Conservation (phyloP, 2,113 vertebrate species). For the Herpetotheres cachinnans region DNA sequence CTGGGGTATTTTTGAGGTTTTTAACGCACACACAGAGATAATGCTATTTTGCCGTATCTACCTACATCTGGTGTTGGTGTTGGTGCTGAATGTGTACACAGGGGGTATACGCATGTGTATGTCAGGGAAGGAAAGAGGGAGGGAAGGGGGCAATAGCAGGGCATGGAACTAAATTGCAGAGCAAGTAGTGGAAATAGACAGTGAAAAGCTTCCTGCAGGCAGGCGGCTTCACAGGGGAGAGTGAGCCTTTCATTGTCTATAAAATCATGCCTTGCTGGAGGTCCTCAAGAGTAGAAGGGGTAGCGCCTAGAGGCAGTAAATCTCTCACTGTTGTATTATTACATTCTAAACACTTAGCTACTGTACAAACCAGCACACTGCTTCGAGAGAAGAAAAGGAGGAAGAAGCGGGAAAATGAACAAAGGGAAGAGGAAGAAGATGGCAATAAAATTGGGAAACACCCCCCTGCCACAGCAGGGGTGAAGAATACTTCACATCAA, state of each 20-base stretch:
- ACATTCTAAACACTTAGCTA: slow-evolving; percentile 46
- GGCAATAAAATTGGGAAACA: slow-evolving; percentile 8
- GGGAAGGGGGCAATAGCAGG: slow-evolving; percentile 42
- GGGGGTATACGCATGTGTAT: background rate
- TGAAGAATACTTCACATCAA: slow-evolving; percentile 22
- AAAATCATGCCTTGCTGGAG: slow-evolving; percentile 64
- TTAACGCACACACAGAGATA: background rate
- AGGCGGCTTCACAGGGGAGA: slow-evolving; percentile 40
- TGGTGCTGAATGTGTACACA: background rate
- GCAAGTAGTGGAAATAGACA: slow-evolving; percentile 53
- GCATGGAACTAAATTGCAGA: slow-evolving; percentile 49
- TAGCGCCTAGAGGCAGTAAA: slow-evolving; percentile 46
- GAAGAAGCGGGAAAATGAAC: slow-evolving; percentile 3
- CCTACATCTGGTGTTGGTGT: slow-evolving; percentile 4
- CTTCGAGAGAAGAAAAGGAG: slow-evolving; percentile 28
- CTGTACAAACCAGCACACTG: background rate
- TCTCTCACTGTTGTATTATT: slow-evolving; percentile 41
- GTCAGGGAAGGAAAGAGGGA: slow-evolving; percentile 8
- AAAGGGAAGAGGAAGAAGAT: slow-evolving; percentile 5
- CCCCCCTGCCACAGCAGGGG: background rate
- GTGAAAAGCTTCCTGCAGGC: slow-evolving; percentile 53
- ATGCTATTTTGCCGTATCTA: background rate
- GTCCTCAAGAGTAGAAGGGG: slow-evolving; percentile 42
- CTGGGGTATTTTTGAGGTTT: background rate
- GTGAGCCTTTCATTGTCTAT: slow-evolving; percentile 48